Base-by-base conservation (phyloP, 2,113 vertebrate species). In the Motacilla alba region DNA sequence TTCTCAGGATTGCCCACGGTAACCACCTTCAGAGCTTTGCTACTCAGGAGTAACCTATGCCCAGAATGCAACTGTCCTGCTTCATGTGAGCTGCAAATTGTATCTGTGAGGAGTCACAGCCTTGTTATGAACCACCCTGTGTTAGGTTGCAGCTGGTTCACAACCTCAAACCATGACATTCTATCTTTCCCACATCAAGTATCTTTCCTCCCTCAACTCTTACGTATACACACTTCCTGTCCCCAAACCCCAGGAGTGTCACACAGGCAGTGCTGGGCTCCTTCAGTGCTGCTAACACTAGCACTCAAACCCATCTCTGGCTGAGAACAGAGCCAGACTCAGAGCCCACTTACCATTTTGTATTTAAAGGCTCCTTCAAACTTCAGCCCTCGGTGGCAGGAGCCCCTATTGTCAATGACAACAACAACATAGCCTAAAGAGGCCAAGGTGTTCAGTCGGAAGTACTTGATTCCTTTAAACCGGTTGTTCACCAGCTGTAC, bases 341-440 rank as follows among this genome's bases (percentile, higher is more conserved):
- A 68, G 26, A 90, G 88, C 75, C 30, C 67, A 97, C 98, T 97
- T 89, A 98, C 98, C 98, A 98, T 98, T 97, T 98, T 98, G 94
- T 98, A 98, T 80, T 98, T 98, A 97, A 98, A 98, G 84, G 98
- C 98, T 87, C 98, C 98, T 98, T 98, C 98, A 94, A 98, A 98
- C 92, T 98, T 98, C 73, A 98, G 97, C 24, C 98, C 98, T 70
- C 98, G 98, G 90, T 98, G 98, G 83, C 98, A 98, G 87, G 98
- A 98, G 4, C 98, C 98, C 63, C 98, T 93, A 63, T 98, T 98
- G 96, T 98, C 98, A 79, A 98, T 98, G 50, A 98, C 98, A 49
- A 98, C 98, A 0, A 98, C 98, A 7, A 98, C 98, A 1, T 98
- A 98, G 28, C 98, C 98, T 30, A 98, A 88, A 55, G 98, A 98